Conservation (phyloP, 2,797 vertebrate species). For the Malacoctenus gilli region DNA sequence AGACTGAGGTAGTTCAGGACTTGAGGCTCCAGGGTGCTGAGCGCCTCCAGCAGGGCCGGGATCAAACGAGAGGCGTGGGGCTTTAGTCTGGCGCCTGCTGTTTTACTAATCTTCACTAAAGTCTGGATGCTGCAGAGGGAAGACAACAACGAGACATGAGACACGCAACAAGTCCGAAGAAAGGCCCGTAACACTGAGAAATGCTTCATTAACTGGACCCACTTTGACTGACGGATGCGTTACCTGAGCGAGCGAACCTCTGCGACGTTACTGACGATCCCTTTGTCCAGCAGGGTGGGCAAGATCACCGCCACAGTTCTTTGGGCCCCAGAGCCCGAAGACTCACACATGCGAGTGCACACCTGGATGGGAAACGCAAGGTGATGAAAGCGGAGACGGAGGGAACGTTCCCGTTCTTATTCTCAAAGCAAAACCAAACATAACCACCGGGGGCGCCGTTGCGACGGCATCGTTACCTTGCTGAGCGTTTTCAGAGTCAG, state of each 20-base stretch:
- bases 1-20: constrained; percentile 98
- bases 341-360: constrained; percentile 96
- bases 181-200: no score
- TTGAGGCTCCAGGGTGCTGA: constrained; percentile 94
- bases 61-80: constrained; percentile 94
- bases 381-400: no score
- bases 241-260: constrained; percentile 97
- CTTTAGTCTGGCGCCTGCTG: constrained; percentile 92
- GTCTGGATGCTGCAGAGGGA: constrained; percentile 88
- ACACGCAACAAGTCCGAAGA: no score
- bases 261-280: constrained; percentile 92
- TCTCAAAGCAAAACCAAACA: not conserved
- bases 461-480: constrained; percentile 83
- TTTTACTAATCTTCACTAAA: constrained; percentile 97
- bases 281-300: constrained; percentile 93
- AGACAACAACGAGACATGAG: no score
- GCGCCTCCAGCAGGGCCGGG: constrained; percentile 92
- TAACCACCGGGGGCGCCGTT: not conserved
- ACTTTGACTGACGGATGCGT: not conserved
- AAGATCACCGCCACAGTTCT: constrained; percentile 88
- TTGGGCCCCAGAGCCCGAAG: constrained; percentile 88
- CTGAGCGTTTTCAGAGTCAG: constrained; percentile 95
- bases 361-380: constrained; percentile 80
- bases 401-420: no score
- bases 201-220: no score